Conservation (phyloP, 2,888 invertebrate species). For the Chymomyza caudatula region DNA sequence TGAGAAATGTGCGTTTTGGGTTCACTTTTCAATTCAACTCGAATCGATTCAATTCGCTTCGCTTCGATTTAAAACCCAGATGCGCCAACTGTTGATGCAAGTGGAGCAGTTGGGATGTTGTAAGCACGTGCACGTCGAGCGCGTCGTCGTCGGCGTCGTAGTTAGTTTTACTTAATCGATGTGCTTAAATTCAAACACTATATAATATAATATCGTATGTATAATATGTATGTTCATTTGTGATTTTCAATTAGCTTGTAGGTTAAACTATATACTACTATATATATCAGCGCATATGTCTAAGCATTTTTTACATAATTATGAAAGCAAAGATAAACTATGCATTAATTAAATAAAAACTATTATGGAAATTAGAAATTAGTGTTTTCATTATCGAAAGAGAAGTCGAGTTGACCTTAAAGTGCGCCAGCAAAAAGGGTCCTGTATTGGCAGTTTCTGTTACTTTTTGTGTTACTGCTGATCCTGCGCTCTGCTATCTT, state of each 20-base stretch:
- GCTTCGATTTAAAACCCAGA: background rate
- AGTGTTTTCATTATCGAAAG: background rate
- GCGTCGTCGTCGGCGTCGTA: conserved; percentile 50
- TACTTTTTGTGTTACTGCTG: no score
- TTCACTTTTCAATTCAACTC: background rate
- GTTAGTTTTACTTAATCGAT: conserved; percentile 65
- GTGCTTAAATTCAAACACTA: conserved; percentile 55
- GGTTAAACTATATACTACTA: conserved; percentile 45
- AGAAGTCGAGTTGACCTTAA: no score
- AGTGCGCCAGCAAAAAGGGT: no score
- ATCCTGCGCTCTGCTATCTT: no score
- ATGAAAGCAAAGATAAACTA: conserved; percentile 69
- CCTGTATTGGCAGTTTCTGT: no score
- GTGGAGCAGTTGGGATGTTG: background rate
- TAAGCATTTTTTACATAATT: conserved; percentile 66
- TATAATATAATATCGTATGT: conserved; percentile 62
- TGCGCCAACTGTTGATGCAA: background rate
- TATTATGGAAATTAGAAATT: background rate
- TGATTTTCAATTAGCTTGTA: conserved; percentile 66
- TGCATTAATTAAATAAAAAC: conserved; percentile 59
- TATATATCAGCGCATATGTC: conserved; percentile 53
- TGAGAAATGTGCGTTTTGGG: conserved; percentile 48
- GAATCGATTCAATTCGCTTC: background rate
- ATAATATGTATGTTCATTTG: conserved; percentile 71
- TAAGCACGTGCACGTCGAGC: background rate